These are phyloP conservation scores for Desmodus rotundus DNA, from an alignment of 2,113 vertebrate species.

Conservation along the genomic window DNA sequence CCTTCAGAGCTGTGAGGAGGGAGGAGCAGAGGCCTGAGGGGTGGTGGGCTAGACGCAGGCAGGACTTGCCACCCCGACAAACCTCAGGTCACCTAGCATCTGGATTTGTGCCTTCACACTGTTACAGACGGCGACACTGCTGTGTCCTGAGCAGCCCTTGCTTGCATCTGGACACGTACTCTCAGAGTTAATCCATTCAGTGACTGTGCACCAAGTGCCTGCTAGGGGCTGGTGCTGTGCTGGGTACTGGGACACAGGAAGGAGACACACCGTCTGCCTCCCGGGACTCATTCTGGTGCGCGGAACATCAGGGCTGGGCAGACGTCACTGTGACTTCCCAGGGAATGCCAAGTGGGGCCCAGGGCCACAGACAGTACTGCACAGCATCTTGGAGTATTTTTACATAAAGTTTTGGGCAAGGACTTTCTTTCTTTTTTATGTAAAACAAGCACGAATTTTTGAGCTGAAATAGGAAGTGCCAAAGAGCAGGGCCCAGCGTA, in stretches of 20 bases:
- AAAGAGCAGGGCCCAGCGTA: background rate
- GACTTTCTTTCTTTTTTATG: background rate
- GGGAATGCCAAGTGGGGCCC: background rate
- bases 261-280: background rate
- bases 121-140: background rate
- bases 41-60: background rate
- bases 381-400: background rate
- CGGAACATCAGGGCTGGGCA: background rate
- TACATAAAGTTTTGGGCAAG: background rate
- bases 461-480: background rate
- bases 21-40: background rate
- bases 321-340: background rate
- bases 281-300: background rate
- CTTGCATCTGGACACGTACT: background rate
- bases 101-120: background rate
- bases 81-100: background rate
- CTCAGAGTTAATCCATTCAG: background rate
- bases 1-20: background rate
- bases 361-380: background rate
- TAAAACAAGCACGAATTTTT: conserved; percentile 17
- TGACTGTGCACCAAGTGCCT: background rate
- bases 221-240: background rate
- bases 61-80: background rate
- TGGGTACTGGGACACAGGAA: too few species aligned
- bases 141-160: background rate